phyloP scores from a whole-genome alignment of 2,113 vertebrate species.

The Epinephelus fuscoguttatus region DNA sequence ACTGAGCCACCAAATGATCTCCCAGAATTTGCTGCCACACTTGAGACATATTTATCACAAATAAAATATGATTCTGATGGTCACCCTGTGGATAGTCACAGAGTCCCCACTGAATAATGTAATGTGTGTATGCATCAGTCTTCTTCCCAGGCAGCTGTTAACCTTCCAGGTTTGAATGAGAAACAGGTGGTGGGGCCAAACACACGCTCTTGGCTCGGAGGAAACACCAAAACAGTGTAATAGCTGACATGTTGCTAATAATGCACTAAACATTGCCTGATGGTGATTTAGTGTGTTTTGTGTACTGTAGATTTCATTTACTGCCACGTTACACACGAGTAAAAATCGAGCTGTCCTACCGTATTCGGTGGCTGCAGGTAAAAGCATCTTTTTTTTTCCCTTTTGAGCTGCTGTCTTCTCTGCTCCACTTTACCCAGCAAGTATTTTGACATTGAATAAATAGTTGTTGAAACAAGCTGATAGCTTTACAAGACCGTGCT shows the following conservation, averaged over 20 bases:
- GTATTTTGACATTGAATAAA: constrained; percentile 33
- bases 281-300: constrained; percentile 33
- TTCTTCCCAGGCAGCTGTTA: constrained; percentile 66
- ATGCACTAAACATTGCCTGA: constrained; percentile 32
- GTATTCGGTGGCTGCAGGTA: background rate
- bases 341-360: background rate
- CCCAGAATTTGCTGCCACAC: constrained; percentile 27
- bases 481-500: constrained; percentile 14
- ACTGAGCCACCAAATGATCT: background rate
- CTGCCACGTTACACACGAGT: constrained; percentile 19
- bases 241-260: constrained; percentile 64
- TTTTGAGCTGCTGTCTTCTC: background rate
- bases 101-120: constrained; percentile 33
- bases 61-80: constrained; percentile 33
- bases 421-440: constrained; percentile 1
- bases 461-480: constrained; percentile 23
- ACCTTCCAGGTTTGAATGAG: constrained; percentile 72
- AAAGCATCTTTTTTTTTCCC: background rate
- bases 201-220: constrained; percentile 29
- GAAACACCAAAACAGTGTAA: constrained; percentile 50
- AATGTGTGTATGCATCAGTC: constrained; percentile 38
- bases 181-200: constrained; percentile 71
- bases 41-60: constrained; percentile 40
- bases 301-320: constrained; percentile 29
- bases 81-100: constrained; percentile 24